These are phyloP conservation scores for Myodes glareolus DNA, from an alignment of 2,113 vertebrate species.

Conservation along the genomic window DNA sequence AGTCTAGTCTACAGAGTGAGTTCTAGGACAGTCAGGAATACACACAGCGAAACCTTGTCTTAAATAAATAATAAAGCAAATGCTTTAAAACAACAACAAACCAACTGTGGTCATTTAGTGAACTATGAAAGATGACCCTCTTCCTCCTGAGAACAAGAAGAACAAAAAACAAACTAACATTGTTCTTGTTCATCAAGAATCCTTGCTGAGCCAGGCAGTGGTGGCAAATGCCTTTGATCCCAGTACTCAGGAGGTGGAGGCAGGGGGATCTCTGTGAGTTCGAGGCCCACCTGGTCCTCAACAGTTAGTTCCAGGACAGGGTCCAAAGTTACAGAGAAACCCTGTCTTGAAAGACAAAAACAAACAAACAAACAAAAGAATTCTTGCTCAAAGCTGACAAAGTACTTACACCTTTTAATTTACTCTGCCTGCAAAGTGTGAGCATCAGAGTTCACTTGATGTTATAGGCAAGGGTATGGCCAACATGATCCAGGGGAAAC, in stretches of 20 bases:
- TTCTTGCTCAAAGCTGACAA: not conserved
- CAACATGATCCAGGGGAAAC: not conserved
- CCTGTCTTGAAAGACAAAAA: too few species aligned
- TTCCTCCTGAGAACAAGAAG: not conserved
- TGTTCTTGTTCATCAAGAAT: not conserved
- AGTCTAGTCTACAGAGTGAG: too few species aligned
- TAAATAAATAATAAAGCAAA: not conserved
- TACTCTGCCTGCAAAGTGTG: not conserved
- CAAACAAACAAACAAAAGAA: too few species aligned
- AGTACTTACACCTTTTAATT: not conserved
- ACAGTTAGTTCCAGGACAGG: too few species aligned
- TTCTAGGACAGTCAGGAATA: too few species aligned
- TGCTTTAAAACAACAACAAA: not conserved
- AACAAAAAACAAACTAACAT: not conserved
- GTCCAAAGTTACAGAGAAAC: too few species aligned
- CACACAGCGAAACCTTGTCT: too few species aligned
- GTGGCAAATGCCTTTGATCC: too few species aligned
- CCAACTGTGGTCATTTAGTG: not conserved
- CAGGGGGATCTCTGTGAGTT: too few species aligned
- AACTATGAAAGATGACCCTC: not conserved
- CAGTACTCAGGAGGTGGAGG: too few species aligned
- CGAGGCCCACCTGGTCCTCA: too few species aligned
- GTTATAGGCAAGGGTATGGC: not conserved
- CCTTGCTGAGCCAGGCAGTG: not conserved
- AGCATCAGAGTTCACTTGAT: not conserved